Evolutionary conservation across 2,888 invertebrate species (phyloP).

Genomic region (Gerris lacustris): DNA sequence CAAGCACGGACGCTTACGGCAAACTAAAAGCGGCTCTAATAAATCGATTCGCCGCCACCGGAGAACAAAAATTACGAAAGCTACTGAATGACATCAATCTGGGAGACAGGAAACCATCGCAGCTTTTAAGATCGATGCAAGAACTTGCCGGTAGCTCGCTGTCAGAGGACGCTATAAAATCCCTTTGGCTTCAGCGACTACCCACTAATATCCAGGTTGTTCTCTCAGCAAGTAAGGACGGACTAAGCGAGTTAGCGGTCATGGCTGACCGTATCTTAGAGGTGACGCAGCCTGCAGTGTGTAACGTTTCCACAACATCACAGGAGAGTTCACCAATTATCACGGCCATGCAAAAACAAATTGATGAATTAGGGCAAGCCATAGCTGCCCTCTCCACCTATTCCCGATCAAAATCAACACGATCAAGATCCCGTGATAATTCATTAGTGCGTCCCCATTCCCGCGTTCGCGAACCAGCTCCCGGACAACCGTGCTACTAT

Average conservation of each 20-base stretch:
- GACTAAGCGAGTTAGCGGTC: not conserved
- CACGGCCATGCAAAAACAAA: not conserved
- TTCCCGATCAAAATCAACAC: not conserved
- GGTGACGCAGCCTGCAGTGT: not conserved
- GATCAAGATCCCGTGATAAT: not conserved
- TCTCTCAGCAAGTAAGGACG: constrained; percentile 9
- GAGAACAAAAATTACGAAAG: constrained; percentile 14
- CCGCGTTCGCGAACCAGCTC: not conserved
- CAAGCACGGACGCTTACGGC: not conserved
- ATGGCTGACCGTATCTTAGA: not conserved
- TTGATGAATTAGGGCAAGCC: not conserved
- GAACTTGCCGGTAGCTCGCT: constrained; percentile 19
- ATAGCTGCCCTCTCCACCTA: not conserved
- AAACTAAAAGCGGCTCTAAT: not conserved
- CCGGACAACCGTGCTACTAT: not conserved
- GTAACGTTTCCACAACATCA: not conserved
- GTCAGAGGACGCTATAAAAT: constrained; percentile 12
- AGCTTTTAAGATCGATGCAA: constrained; percentile 27
- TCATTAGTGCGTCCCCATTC: not conserved
- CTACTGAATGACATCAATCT: constrained; percentile 28
- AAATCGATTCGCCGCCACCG: not conserved
- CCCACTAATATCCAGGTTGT: constrained; percentile 15
- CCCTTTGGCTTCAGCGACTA: constrained; percentile 18
- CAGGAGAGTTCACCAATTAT: not conserved
- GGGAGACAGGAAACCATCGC: constrained; percentile 22